A percentile compares a stretch with the other conserved stretches of the same genome.
These are phyloP conservation scores for Aspidapion aeneum DNA, from an alignment of 2,888 invertebrate species.

Conservation along the genomic window DNA sequence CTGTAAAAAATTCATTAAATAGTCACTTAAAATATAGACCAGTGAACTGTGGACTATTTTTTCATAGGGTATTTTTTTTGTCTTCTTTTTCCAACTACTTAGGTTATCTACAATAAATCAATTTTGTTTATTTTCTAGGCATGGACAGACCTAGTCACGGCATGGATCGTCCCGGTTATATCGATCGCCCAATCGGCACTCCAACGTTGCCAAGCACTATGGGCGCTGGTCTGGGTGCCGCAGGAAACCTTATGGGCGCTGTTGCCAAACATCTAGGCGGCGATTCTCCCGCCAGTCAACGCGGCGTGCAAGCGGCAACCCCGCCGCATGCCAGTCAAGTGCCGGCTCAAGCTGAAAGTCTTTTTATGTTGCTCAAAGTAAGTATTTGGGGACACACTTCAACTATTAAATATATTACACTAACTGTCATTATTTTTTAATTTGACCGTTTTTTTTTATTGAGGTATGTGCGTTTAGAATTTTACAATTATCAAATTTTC, in stretches of 20 bases:
- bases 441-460: slow-evolving; percentile 6
- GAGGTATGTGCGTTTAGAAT: neutral
- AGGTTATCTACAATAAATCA: too few relatives aligned
- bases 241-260: slow-evolving; percentile 46
- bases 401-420: neutral
- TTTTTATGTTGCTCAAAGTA: slow-evolving; percentile 73
- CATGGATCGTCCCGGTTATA: neutral
- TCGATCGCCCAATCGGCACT: neutral
- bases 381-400: too few relatives aligned
- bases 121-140: neutral
- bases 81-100: too few relatives aligned
- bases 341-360: slow-evolving; percentile 78
- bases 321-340: slow-evolving; percentile 76
- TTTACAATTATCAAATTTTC: too few relatives aligned
- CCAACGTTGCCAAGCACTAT: neutral
- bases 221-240: slow-evolving; percentile 46
- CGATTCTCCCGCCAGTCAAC: slow-evolving; percentile 52
- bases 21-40: too few relatives aligned
- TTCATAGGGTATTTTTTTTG: too few relatives aligned
- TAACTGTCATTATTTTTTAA: slow-evolving; percentile 1
- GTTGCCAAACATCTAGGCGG: slow-evolving; percentile 48
- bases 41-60: too few relatives aligned
- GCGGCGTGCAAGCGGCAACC: slow-evolving; percentile 54
- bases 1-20: too few relatives aligned
- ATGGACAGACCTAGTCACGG: neutral